phyloP scores from a whole-genome alignment of 92 coral and sea anemone genomes.

The Porites divaricata region DNA sequence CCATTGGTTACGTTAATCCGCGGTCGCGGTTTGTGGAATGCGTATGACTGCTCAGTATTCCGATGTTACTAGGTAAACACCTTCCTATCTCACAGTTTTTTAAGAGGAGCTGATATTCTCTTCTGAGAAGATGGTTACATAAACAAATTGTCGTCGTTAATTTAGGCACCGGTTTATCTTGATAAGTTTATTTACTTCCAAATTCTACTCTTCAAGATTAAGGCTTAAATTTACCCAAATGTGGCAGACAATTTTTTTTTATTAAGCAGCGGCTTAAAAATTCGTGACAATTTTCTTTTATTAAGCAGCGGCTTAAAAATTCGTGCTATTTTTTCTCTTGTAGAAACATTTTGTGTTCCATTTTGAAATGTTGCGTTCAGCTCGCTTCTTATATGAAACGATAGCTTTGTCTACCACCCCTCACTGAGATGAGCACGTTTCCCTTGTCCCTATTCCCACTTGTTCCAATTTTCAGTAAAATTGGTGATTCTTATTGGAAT shows the following conservation, averaged over 20 bases:
- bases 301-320: no score
- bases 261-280: no score
- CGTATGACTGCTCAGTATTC: constrained; percentile 2
- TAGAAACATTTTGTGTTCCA: no score
- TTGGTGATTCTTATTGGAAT: no score
- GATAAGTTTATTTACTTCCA: neutral
- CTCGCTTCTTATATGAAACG: no score
- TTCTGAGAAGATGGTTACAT: constrained; percentile 21
- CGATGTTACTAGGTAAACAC: constrained; percentile 4
- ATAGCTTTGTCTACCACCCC: no score
- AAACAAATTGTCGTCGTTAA: constrained; percentile 2
- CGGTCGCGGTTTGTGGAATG: neutral
- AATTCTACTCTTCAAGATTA: neutral
- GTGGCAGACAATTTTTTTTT: neutral
- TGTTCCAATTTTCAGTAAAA: no score
- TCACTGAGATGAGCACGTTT: no score
- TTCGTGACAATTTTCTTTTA: no score
- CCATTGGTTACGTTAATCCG: neutral
- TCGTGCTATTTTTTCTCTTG: no score
- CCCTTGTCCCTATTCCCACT: no score
- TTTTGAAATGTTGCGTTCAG: no score
- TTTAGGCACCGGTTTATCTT: neutral
- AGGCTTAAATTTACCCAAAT: neutral
- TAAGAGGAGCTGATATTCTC: neutral
- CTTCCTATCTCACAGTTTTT: neutral